phyloP scores from a whole-genome alignment of 1,140 invertebrate species.

The Arion vulgaris region DNA sequence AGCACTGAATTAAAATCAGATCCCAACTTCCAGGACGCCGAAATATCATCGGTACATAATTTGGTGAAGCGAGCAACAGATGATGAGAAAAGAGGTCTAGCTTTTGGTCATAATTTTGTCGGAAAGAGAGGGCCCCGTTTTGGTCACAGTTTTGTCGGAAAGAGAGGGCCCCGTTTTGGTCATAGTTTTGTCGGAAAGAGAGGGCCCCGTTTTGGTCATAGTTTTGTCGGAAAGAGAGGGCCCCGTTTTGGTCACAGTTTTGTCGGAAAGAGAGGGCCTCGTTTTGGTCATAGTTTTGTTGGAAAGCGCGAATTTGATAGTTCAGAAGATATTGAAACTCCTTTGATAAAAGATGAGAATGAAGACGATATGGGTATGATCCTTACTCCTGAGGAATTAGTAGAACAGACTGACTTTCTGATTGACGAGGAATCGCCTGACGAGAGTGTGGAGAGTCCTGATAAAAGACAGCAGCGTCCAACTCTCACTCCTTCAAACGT shows the following conservation, averaged over 20 bases:
- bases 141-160: constrained; percentile 14
- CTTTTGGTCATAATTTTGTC: constrained; percentile 7
- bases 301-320: neutral
- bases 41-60: constrained; percentile 1
- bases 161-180: neutral
- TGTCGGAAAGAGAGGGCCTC: constrained; percentile 9
- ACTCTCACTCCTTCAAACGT: neutral
- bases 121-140: neutral
- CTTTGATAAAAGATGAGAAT: neutral
- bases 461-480: neutral
- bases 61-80: neutral
- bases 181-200: constrained; percentile 26
- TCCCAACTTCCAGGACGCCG: neutral
- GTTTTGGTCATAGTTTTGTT: constrained; percentile 8
- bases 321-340: neutral
- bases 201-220: neutral
- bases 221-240: constrained; percentile 6
- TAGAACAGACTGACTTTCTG: neutral
- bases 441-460: neutral
- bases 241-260: constrained; percentile 15
- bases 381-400: neutral
- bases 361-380: neutral
- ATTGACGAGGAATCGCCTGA: neutral
- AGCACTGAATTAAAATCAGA: neutral
- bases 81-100: neutral